Conservation (phyloP, 2,797 vertebrate genomes). For the Halcyon badia region DNA sequence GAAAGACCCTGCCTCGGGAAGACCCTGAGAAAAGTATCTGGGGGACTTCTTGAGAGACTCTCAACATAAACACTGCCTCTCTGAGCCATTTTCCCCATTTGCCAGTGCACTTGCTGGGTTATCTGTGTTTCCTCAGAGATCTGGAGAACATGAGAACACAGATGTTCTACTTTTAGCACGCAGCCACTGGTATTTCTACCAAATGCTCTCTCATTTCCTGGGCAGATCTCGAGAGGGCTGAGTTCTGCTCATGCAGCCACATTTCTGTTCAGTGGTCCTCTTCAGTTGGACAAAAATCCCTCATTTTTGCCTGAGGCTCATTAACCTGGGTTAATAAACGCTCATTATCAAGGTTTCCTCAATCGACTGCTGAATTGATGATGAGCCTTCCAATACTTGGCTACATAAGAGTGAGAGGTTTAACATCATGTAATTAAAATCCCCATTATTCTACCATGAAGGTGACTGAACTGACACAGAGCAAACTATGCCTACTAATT, state of each 20-base stretch:
- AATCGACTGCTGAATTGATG: slow-evolving; percentile 46
- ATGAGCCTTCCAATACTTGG: slow-evolving; percentile 36
- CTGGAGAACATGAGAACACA: not conserved
- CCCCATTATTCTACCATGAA: slow-evolving; percentile 68
- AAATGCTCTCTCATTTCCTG: slow-evolving; percentile 25
- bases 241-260: not conserved
- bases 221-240: not conserved
- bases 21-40: not conserved
- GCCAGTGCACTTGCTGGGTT: not conserved
- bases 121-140: not conserved
- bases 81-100: not conserved
- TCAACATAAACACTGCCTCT: not conserved
- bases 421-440: slow-evolving; percentile 72
- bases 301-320: slow-evolving; percentile 47
- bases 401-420: slow-evolving; percentile 23
- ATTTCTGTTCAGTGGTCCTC: slow-evolving; percentile 1
- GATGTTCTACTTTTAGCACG: slow-evolving; percentile 14
- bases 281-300: slow-evolving; percentile 16
- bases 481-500: slow-evolving; percentile 42
- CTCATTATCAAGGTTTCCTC: slow-evolving; percentile 64
- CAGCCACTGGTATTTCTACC: not conserved
- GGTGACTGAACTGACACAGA: slow-evolving; percentile 60
- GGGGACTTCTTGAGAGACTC: not conserved
- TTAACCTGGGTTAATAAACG: slow-evolving; percentile 72
- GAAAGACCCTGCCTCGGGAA: not conserved